Evolutionary conservation across 2,113 vertebrate genomes (phyloP).

Genomic region (Verasper variegatus): DNA sequence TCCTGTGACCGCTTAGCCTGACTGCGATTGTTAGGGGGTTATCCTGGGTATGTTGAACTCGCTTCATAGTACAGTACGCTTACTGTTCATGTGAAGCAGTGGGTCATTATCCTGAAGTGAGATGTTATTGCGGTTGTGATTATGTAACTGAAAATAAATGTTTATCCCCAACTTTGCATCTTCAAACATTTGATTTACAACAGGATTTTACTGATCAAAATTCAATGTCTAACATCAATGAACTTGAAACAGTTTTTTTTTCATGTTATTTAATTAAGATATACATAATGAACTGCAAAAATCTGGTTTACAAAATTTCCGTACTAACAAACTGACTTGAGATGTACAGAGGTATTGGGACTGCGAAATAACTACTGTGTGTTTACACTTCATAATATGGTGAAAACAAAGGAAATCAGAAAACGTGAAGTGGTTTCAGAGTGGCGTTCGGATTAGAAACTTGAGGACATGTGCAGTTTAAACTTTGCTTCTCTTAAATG

Average conservation of each 20-base stretch:
- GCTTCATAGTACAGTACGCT: not conserved
- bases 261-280: constrained; percentile 78
- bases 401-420: constrained; percentile 35
- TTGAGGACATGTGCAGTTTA: constrained; percentile 6
- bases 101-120: not conserved
- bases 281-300: constrained; percentile 85
- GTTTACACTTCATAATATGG: constrained; percentile 51
- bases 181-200: not conserved
- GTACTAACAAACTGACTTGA: constrained; percentile 76
- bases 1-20: too few species aligned
- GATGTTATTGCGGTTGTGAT: constrained; percentile 32
- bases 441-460: constrained; percentile 38
- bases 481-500: constrained; percentile 12
- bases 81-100: constrained; percentile 7
- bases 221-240: not conserved
- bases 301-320: constrained; percentile 84
- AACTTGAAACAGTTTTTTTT: constrained; percentile 15
- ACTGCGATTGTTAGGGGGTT: too few species aligned
- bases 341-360: constrained; percentile 65
- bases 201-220: not conserved
- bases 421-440: constrained; percentile 32
- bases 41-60: too few species aligned
- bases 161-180: constrained; percentile 26
- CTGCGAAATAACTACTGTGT: constrained; percentile 29
- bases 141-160: constrained; percentile 67